Conservation (phyloP, 64 coral and sea anemone genomes). For the Acropora yongei region DNA sequence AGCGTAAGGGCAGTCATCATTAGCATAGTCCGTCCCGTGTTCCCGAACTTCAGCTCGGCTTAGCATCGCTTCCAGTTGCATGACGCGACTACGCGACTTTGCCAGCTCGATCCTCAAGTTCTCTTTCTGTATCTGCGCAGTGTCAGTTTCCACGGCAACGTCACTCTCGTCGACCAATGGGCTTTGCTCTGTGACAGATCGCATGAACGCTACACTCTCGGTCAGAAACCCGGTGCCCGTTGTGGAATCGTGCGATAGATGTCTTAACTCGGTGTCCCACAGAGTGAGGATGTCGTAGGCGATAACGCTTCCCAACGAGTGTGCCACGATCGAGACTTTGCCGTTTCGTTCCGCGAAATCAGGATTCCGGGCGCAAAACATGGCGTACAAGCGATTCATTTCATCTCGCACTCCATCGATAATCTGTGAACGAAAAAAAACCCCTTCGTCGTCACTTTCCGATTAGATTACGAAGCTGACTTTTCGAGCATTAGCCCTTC, state of each 20-base stretch:
- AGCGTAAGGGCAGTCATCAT: conserved; percentile 66
- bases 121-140: conserved; percentile 61
- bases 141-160: neutral
- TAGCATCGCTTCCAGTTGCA: conserved; percentile 77
- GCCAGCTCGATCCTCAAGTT: conserved; percentile 79
- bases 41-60: conserved; percentile 69
- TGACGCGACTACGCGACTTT: conserved; percentile 74
- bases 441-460: no score
- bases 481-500: no score
- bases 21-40: conserved; percentile 17
- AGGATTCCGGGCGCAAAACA: conserved; percentile 83
- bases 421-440: conserved; percentile 69
- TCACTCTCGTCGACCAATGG: conserved; percentile 5
- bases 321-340: conserved; percentile 89
- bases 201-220: conserved; percentile 84
- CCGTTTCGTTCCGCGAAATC: conserved; percentile 74
- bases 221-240: conserved; percentile 84
- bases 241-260: conserved; percentile 66
- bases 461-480: no score
- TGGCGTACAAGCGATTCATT: conserved; percentile 78
- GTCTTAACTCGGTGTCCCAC: conserved; percentile 85
- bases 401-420: conserved; percentile 88
- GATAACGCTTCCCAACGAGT: conserved; percentile 95
- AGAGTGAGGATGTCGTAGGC: conserved; percentile 91
- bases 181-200: conserved; percentile 44